phyloP scores from a whole-genome alignment of 2,888 invertebrate species.

The Microdon myrmicae region DNA sequence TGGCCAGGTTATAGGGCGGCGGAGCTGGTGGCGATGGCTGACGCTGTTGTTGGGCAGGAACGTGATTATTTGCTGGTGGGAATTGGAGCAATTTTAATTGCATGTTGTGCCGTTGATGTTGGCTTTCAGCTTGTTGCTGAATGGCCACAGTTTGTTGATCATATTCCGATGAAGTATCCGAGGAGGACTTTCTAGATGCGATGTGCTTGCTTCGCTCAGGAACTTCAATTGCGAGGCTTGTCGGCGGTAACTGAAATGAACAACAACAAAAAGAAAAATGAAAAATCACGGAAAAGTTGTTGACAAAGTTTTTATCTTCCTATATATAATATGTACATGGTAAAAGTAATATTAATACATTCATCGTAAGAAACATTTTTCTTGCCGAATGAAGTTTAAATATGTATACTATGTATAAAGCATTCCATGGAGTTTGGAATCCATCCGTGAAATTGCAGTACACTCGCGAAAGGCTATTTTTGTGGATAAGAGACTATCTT shows the following conservation, averaged over 20 bases:
- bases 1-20: conserved; percentile 49
- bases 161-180: conserved; percentile 23
- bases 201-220: conserved; percentile 16
- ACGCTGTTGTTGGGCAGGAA: conserved; percentile 27
- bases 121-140: conserved; percentile 8
- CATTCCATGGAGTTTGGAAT: too few relatives aligned
- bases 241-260: conserved; percentile 27
- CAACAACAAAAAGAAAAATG: conserved; percentile 1
- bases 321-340: too few relatives aligned
- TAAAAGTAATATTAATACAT: too few relatives aligned
- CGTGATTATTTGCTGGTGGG: conserved; percentile 25
- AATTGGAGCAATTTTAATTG: conserved; percentile 43
- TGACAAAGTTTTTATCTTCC: too few relatives aligned
- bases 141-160: conserved; percentile 26
- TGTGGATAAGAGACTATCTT: too few relatives aligned
- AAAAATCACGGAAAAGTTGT: too few relatives aligned
- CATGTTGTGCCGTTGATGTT: conserved; percentile 32
- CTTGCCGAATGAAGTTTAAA: too few relatives aligned
- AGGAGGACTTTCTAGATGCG: conserved; percentile 13
- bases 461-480: too few relatives aligned
- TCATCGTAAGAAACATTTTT: too few relatives aligned
- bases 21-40: conserved; percentile 37
- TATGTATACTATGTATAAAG: too few relatives aligned
- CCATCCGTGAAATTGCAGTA: too few relatives aligned
- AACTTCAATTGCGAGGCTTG: conserved; percentile 26